phyloP scores from a whole-genome alignment of 2,113 vertebrate species.

The Eulacestoma nigropectus region DNA sequence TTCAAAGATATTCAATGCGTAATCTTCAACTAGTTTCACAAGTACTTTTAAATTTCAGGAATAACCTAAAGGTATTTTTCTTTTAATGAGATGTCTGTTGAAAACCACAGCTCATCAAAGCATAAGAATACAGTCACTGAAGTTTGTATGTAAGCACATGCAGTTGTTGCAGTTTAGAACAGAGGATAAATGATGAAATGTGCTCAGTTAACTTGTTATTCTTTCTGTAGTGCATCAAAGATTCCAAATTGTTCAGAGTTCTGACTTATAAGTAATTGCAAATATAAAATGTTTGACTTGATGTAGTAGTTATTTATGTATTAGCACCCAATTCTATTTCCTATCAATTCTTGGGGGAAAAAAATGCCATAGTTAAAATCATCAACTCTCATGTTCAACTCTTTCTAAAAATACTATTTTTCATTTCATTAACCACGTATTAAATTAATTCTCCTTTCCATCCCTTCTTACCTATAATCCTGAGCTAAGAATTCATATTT shows the following conservation, averaged over 20 bases:
- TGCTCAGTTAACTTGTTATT: neutral
- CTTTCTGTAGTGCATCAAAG: neutral
- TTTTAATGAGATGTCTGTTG: neutral
- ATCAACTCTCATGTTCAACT: neutral
- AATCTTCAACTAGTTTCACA: neutral
- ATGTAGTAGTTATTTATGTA: neutral
- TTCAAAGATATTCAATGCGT: neutral
- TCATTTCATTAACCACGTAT: neutral
- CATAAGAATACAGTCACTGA: neutral
- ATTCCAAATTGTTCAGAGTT: neutral
- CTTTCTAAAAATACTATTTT: neutral
- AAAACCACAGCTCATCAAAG: neutral
- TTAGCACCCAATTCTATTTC: neutral
- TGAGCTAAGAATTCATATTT: neutral
- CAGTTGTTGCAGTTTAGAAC: neutral
- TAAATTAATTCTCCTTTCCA: neutral
- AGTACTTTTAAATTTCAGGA: neutral
- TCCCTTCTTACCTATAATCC: neutral
- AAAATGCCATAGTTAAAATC: neutral
- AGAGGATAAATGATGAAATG: neutral
- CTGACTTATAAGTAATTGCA: neutral
- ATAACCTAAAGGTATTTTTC: neutral
- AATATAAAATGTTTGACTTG: neutral
- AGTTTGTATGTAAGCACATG: neutral
- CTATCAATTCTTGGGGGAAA: accelerated